Base-by-base conservation (phyloP, 2,113 vertebrate genomes). In the Tupaia tana region DNA sequence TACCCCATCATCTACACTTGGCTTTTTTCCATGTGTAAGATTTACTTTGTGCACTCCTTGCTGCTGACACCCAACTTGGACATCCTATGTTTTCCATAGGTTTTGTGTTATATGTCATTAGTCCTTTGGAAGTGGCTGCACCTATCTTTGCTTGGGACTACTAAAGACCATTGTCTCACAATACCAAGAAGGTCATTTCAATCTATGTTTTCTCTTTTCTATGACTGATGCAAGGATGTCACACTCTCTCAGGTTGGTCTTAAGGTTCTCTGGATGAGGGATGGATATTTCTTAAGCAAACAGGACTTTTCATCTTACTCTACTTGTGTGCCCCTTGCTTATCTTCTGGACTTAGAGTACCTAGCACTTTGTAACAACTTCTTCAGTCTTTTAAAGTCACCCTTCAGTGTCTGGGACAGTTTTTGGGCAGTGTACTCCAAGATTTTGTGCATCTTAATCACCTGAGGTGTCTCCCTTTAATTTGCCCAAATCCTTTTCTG, bases 401-500 rank as follows among this genome's bases (percentile, higher is more conserved):
- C 54, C 19, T 86, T 20, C 20, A 81, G 31, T 81, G 27, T 88
- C 7, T 69, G 29, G 4, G 6, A 67, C 13, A 84, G 22, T 18
- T 25, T 85, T 59, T 69, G 24, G 25, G 25, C 7, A 14, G 20
- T 61, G 1, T 0, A 64, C 22, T 27, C 3, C 34, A 70, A n/a
- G 2, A 25, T 43, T 10, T 13, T 75, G 34, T 61, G 81, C 16
- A 7, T 85, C 8, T 78, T 6, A 22, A n/a, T 70, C 8, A 85
- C 16, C 10, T 89, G 52, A 52, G 43, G 19, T 24, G 2, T 67
- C 4, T 84, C 22, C 13, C 25, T 84, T 52, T 29, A 63, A 70
- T 78, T 94, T 94, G 7, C 70, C 61, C 61, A 69, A 94, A 74
- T 69, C 13, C 16, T 78, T 88, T 31, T 84, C 27, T 84, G n/a